A percentile compares a stretch with the other conserved stretches of the same genome.
Evolutionary conservation across 2,797 vertebrate species (phyloP).

Genomic region (Microctenopoma lineatum): DNA sequence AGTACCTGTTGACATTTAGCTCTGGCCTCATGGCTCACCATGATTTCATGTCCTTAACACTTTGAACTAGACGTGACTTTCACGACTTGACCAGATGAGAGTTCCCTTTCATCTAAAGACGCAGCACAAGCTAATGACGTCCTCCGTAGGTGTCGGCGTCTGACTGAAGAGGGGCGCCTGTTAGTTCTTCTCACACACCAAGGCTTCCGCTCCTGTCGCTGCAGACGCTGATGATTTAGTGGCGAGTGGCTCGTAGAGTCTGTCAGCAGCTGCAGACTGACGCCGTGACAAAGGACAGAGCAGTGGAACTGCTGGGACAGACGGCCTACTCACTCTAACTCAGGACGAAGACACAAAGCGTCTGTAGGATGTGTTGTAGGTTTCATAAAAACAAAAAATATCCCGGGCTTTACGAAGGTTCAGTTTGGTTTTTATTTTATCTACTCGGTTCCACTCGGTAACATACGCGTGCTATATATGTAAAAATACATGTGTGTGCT

Average conservation of each 20-base stretch:
- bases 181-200: slow-evolving; percentile 39
- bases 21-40: not conserved
- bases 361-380: not conserved
- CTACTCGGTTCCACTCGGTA: too few relatives aligned
- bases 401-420: too few relatives aligned
- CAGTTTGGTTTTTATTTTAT: too few relatives aligned
- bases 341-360: not conserved
- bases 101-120: slow-evolving; percentile 45
- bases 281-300: slow-evolving; percentile 53
- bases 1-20: not conserved
- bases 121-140: slow-evolving; percentile 49
- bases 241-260: slow-evolving; percentile 51
- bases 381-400: too few relatives aligned
- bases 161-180: slow-evolving; percentile 37
- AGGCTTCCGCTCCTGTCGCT: slow-evolving; percentile 27
- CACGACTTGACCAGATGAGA: slow-evolving; percentile 21
- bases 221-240: slow-evolving; percentile 56
- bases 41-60: slow-evolving; percentile 19
- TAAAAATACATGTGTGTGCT: not conserved
- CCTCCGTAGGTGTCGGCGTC: slow-evolving; percentile 34
- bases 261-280: slow-evolving; percentile 54
- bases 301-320: not conserved
- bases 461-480: too few relatives aligned
- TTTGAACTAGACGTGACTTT: slow-evolving; percentile 27
- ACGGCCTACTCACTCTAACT: slow-evolving; percentile 4